A percentile compares a stretch with the other conserved stretches of the same genome.
phyloP scores from a whole-genome alignment of 2,113 vertebrate genomes.

The Ammodytes marinus region DNA sequence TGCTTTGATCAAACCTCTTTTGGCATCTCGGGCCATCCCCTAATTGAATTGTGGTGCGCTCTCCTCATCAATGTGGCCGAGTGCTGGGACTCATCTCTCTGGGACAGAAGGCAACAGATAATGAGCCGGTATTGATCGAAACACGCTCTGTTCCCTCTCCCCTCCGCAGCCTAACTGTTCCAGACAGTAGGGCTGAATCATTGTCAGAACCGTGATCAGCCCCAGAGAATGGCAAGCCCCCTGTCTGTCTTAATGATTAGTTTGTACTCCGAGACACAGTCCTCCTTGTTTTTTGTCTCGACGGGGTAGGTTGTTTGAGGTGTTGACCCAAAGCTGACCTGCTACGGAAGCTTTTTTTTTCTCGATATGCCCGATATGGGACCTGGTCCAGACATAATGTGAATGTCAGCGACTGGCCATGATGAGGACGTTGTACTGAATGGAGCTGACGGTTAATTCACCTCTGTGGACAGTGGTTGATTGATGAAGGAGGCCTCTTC shows the following conservation, averaged over 20 bases:
- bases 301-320: constrained; percentile 37
- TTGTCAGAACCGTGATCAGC: constrained; percentile 67
- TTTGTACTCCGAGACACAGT: constrained; percentile 60
- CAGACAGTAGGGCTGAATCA: constrained; percentile 64
- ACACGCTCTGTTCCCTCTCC: constrained; percentile 58
- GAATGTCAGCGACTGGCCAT: constrained; percentile 38
- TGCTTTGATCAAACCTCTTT: constrained; percentile 80
- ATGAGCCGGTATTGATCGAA: constrained; percentile 81
- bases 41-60: constrained; percentile 78
- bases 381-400: constrained; percentile 37
- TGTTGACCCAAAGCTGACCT: constrained; percentile 69
- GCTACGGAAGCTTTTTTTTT: neutral
- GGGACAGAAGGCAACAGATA: constrained; percentile 77
- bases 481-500: constrained; percentile 66
- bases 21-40: constrained; percentile 68
- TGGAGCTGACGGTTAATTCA: constrained; percentile 35
- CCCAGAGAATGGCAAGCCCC: constrained; percentile 62
- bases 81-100: constrained; percentile 68
- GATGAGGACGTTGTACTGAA: constrained; percentile 36
- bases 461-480: constrained; percentile 42
- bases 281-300: constrained; percentile 48
- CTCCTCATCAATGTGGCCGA: constrained; percentile 73
- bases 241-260: constrained; percentile 62
- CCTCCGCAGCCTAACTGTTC: constrained; percentile 60
- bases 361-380: constrained; percentile 33